Base-by-base conservation (phyloP, 2,888 invertebrate genomes). In the Isoperla grammatica region DNA sequence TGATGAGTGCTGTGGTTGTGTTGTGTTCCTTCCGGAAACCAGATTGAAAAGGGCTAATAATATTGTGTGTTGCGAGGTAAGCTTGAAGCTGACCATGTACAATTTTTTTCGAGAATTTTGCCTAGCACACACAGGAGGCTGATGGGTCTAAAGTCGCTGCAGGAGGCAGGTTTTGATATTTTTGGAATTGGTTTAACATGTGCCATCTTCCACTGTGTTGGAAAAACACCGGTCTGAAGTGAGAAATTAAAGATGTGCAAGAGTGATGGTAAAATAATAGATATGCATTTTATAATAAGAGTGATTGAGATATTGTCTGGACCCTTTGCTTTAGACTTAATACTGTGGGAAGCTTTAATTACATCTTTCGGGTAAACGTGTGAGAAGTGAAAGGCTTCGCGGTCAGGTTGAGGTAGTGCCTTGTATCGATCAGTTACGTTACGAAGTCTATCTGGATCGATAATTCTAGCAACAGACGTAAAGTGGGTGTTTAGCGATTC, bases 1-100 rank as follows among this genome's bases (percentile, higher is more conserved):
- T 64, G 0, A 67, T 13, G 0, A 70, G 60, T 0, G 69, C 68
- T 0, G 69, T 68, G 9, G 66, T 60, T 1, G 70, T 70, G 20
- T 68, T 66, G 20, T 60, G 61, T 5, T 57, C 59, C 5, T 56
- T 62, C 2, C 69, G 59, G 50, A 68, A 70, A 1, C 67, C 71
- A 0, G 69, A 68, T 54, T 71, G 70, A 0, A 29, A 11, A 0
- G 50, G 55, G 6, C 69, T 67, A 1, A 71, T 67, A 1, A 71
- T 53, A 1, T 69, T 19, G 19, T 45, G 15, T 13, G 15, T 13
- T 3, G 6, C 13, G 0, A 71, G 13, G 40, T 64, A 67, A 1
- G 23, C n/a, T 1, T 40, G 45, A 0, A 70, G 20, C 39, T 71
- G 70, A 0, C n/a, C n/a, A 11, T 46, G 45, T 0, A 67, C 57